phyloP scores from a whole-genome alignment of 2,888 invertebrate species.

The Galeopsomyia nigrocyanea region DNA sequence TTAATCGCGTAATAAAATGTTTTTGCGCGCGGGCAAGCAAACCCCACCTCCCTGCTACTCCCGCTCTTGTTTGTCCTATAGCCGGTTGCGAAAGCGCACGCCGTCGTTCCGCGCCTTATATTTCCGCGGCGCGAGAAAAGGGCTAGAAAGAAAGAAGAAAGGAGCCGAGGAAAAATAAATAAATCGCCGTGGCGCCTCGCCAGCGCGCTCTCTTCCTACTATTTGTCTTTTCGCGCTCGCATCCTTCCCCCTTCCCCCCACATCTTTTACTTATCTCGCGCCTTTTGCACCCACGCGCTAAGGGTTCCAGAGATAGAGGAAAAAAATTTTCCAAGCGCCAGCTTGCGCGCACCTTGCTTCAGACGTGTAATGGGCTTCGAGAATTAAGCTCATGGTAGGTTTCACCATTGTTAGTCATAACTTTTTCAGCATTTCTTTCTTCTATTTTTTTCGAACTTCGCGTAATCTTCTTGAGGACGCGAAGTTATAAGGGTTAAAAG shows the following conservation, averaged over 20 bases:
- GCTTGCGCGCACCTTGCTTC: conserved; percentile 7
- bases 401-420: too few relatives aligned
- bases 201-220: conserved; percentile 53
- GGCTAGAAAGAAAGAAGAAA: conserved; percentile 49
- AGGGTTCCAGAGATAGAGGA: neutral
- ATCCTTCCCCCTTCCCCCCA: neutral
- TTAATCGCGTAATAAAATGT: conserved; percentile 67
- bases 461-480: too few relatives aligned
- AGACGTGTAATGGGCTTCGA: conserved; percentile 21
- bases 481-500: too few relatives aligned
- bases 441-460: too few relatives aligned
- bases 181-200: conserved; percentile 61
- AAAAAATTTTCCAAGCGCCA: conserved; percentile 29
- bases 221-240: conserved; percentile 39
- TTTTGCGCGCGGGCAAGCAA: conserved; percentile 53
- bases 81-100: conserved; percentile 38
- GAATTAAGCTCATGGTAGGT: conserved; percentile 1
- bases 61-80: conserved; percentile 59
- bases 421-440: too few relatives aligned
- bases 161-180: conserved; percentile 60
- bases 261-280: conserved; percentile 38
- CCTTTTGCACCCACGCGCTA: conserved; percentile 9
- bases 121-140: conserved; percentile 27
- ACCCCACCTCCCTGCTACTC: neutral
- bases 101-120: conserved; percentile 23